Evolutionary conservation across 2,888 invertebrate species (phyloP).

Genomic region (Charanyca ferruginea): DNA sequence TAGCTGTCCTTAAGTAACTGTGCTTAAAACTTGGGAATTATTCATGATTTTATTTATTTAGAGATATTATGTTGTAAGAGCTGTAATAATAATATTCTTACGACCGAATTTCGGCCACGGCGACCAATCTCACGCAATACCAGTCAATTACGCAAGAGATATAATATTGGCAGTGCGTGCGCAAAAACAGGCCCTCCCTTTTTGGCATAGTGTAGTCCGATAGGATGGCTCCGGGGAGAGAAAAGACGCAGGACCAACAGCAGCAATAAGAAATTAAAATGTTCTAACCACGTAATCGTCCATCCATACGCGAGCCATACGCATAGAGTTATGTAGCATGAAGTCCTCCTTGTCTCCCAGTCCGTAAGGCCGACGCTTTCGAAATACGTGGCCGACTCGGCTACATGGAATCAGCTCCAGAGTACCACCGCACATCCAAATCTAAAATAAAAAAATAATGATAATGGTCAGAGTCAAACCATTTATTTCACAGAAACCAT

Average conservation of each 20-base stretch:
- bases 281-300: slow-evolving; percentile 95
- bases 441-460: slow-evolving; percentile 84
- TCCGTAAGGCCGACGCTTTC: slow-evolving; percentile 98
- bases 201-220: no score
- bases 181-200: no score
- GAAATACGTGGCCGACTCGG: slow-evolving; percentile 98
- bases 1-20: background rate
- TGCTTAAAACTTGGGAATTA: background rate
- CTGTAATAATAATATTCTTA: no score
- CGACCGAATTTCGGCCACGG: no score
- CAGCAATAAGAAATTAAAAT: background rate
- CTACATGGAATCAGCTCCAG: slow-evolving; percentile 98
- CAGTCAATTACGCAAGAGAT: no score
- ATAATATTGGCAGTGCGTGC: no score
- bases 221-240: no score
- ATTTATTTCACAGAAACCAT: no score
- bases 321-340: slow-evolving; percentile 97
- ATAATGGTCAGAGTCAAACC: no score
- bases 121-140: no score
- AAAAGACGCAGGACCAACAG: background rate
- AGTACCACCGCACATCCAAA: slow-evolving; percentile 99
- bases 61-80: no score
- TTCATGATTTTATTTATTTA: no score
- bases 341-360: slow-evolving; percentile 95
- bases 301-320: slow-evolving; percentile 99